Conservation (phyloP, 2,888 invertebrate species). For the Yponomeuta evonymella region DNA sequence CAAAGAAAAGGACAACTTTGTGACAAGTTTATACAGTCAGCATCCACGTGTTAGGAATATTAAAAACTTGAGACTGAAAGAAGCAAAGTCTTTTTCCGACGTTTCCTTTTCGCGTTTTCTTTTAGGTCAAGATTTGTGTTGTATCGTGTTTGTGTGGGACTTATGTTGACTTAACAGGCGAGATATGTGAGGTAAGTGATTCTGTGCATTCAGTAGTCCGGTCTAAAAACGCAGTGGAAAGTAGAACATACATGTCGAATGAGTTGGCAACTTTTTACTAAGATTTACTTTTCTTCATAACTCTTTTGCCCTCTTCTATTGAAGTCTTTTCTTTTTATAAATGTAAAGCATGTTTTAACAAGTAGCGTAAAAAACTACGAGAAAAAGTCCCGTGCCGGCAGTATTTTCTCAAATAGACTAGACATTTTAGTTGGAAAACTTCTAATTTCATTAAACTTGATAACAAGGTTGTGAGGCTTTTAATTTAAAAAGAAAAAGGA, state of each 20-base stretch:
- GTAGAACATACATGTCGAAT: not conserved
- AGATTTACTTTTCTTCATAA: too few relatives aligned
- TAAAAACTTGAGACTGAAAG: not conserved
- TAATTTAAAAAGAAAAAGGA: conserved; percentile 7
- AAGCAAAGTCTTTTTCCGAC: not conserved
- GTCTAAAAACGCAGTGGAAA: not conserved
- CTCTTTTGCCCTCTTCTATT: too few relatives aligned
- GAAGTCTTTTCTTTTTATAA: too few relatives aligned
- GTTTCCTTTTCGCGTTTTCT: not conserved
- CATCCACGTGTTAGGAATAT: not conserved
- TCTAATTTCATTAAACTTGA: conserved; percentile 9
- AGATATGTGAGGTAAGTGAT: conserved; percentile 7
- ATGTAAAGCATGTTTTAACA: not conserved
- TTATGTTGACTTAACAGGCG: not conserved
- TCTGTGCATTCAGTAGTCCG: not conserved
- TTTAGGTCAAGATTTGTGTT: conserved; percentile 14
- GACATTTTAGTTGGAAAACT: not conserved
- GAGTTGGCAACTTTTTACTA: not conserved
- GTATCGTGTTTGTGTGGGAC: conserved; percentile 10
- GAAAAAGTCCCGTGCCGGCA: not conserved
- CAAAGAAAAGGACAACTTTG: not conserved
- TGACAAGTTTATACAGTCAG: not conserved
- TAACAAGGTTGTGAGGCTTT: conserved; percentile 4
- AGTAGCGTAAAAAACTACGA: not conserved
- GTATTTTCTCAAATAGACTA: not conserved